Conservation (phyloP, 2,797 vertebrate genomes). For the Lepidocolaptes lacrymiger region DNA sequence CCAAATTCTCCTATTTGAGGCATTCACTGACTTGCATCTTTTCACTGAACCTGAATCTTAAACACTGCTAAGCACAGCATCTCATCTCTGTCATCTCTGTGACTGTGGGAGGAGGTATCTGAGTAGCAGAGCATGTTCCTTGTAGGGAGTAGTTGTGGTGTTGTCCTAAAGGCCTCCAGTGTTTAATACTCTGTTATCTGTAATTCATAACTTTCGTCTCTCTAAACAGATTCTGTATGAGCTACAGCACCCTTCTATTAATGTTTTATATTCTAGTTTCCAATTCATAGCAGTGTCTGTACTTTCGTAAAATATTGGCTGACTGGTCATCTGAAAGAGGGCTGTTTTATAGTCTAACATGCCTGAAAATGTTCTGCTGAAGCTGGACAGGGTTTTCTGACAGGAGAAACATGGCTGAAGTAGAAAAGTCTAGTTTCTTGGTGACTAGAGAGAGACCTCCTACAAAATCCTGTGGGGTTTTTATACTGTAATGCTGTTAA, state of each 20-base stretch:
- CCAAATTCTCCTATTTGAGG: neutral
- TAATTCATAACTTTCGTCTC: neutral
- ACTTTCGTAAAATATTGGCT: neutral
- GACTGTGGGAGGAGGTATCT: neutral
- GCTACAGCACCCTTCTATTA: neutral
- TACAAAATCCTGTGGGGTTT: neutral
- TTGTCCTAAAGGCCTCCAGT: neutral
- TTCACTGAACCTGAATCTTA: neutral
- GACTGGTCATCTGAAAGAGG: neutral
- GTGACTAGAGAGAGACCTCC: neutral
- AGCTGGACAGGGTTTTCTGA: neutral
- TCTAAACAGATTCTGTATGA: neutral
- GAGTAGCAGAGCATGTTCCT: neutral
- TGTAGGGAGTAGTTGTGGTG: neutral
- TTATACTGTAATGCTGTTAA: neutral
- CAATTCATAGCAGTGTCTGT: neutral
- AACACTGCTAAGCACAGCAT: neutral
- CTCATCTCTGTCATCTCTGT: neutral
- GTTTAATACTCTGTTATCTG: neutral
- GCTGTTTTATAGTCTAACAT: neutral
- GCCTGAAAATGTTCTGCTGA: neutral
- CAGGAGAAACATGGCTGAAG: neutral
- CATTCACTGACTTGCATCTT: neutral
- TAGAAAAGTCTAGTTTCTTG: neutral
- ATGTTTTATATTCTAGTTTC: neutral